These are phyloP conservation scores for Palythoa caribaeorum DNA, from an alignment of 92 coral and sea anemone species.

Conservation along the genomic window DNA sequence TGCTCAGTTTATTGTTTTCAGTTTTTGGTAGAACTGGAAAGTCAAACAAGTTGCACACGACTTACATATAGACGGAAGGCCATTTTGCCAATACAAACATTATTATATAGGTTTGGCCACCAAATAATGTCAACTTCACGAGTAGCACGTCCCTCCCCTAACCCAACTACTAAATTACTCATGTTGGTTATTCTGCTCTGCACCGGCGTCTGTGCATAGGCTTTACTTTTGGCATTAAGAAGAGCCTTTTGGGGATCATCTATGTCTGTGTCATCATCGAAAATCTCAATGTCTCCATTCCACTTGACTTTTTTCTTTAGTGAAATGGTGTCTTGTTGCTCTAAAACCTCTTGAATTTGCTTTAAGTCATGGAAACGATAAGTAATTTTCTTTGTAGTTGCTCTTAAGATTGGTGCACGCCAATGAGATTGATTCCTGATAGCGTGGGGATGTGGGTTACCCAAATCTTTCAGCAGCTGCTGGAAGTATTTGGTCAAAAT, in stretches of 20 bases:
- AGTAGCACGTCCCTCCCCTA: constrained; percentile 45
- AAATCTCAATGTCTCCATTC: too few species aligned
- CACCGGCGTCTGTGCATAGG: constrained; percentile 18
- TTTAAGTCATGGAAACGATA: too few species aligned
- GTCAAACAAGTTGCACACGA: constrained; percentile 17
- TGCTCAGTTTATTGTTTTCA: neutral
- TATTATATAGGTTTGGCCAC: constrained; percentile 55
- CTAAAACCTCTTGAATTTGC: too few species aligned
- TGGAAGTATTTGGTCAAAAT: too few species aligned
- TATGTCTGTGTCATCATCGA: neutral
- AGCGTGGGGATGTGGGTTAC: too few species aligned
- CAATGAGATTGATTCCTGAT: too few species aligned
- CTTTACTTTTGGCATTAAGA: constrained; percentile 41
- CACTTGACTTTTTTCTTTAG: too few species aligned
- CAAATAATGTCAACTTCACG: constrained; percentile 55
- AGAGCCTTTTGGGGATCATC: constrained; percentile 45
- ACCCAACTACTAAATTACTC: constrained; percentile 40
- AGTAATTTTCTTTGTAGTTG: too few species aligned
- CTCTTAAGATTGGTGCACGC: too few species aligned
- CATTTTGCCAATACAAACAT: constrained; percentile 31
- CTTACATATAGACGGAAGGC: constrained; percentile 41
- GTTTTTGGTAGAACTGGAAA: neutral
- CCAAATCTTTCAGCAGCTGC: too few species aligned
- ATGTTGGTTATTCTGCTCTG: constrained; percentile 21
- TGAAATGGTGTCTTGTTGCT: too few species aligned